phyloP scores from a whole-genome alignment of 2,113 vertebrate species.

The Amphiprion ocellaris region DNA sequence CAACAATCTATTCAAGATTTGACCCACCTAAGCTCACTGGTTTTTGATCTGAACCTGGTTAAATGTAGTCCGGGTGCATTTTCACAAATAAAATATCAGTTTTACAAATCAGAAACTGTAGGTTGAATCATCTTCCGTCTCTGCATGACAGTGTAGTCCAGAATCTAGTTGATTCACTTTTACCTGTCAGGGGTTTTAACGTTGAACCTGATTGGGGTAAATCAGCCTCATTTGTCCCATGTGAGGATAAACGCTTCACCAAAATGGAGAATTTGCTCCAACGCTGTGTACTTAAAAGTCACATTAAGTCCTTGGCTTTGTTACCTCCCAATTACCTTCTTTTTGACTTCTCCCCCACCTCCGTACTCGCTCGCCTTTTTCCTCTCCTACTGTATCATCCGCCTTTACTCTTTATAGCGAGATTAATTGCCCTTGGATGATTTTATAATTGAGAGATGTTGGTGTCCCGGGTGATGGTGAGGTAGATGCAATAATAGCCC shows the following conservation, averaged over 20 bases:
- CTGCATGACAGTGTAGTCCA: too few species aligned
- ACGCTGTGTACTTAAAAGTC: conserved; percentile 12
- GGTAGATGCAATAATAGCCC: conserved; percentile 46
- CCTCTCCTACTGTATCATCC: conserved; percentile 23
- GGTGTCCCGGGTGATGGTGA: conserved; percentile 23
- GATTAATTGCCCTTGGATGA: conserved; percentile 71
- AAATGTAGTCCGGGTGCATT: too few species aligned
- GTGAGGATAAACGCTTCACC: neutral
- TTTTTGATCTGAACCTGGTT: too few species aligned
- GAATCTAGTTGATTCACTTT: too few species aligned
- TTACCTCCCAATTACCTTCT: conserved; percentile 26
- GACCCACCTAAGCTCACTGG: too few species aligned
- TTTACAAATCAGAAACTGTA: too few species aligned
- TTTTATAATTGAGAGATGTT: conserved; percentile 67
- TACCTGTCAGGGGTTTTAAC: too few species aligned
- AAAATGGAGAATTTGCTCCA: conserved; percentile 11
- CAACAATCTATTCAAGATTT: too few species aligned
- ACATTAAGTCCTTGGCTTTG: conserved; percentile 21
- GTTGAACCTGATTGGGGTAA: neutral
- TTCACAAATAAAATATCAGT: too few species aligned
- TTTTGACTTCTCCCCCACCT: neutral
- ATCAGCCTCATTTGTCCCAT: neutral
- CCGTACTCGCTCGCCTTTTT: neutral
- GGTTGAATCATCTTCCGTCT: too few species aligned
- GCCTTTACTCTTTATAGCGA: conserved; percentile 46